Evolutionary conservation across 1,140 invertebrate species (phyloP).

Genomic region (Batillaria attramentaria): DNA sequence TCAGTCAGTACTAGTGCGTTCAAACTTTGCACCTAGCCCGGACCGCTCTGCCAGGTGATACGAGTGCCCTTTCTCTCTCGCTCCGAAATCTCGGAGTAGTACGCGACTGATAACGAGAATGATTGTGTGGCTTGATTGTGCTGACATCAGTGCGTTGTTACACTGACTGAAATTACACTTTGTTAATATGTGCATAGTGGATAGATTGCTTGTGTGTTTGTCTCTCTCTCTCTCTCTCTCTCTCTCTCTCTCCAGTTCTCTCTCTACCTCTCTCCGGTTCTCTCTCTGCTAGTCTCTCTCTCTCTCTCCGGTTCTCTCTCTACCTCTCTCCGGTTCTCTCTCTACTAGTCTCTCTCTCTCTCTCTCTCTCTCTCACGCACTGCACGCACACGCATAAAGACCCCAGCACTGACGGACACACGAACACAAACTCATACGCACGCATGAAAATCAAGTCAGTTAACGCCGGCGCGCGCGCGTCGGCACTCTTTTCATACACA

Average conservation of each 20-base stretch:
- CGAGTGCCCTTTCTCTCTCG: too few relatives aligned
- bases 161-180: neutral
- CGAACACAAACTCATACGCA: too few relatives aligned
- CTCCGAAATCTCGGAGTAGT: too few relatives aligned
- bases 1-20: too few relatives aligned
- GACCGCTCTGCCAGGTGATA: too few relatives aligned
- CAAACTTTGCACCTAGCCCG: too few relatives aligned
- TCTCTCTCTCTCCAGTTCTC: neutral
- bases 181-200: neutral
- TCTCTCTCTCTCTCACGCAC: slow-evolving; percentile 1
- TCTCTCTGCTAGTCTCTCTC: slow-evolving; percentile 9
- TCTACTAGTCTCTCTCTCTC: slow-evolving; percentile 4
- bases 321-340: neutral
- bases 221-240: neutral
- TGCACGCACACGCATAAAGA: too few relatives aligned
- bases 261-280: neutral
- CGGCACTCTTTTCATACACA: neutral
- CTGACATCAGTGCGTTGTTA: neutral
- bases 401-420: too few relatives aligned
- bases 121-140: neutral
- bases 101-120: neutral
- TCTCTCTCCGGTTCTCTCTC: neutral
- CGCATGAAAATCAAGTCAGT: too few relatives aligned
- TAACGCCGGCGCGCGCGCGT: too few relatives aligned
- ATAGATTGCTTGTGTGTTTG: neutral